Percentiles rank a stretch among this genome's conserved stretches.
These are phyloP conservation scores for Ammodytes dubius DNA, from an alignment of 2,113 vertebrate genomes.

Conservation along the genomic window DNA sequence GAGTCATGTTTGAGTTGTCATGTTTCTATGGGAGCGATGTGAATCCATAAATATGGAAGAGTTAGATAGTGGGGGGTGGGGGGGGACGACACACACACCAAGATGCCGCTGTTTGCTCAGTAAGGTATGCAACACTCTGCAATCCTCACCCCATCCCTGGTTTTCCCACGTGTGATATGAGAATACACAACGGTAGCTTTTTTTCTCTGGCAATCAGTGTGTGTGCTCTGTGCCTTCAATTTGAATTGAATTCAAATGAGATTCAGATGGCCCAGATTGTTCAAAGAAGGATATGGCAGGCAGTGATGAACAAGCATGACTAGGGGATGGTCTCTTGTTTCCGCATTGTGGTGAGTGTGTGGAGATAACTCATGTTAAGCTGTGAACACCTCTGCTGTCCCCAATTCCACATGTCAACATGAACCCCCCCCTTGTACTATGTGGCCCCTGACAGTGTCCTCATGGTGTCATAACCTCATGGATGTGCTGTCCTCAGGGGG, in stretches of 20 bases:
- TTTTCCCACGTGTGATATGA: constrained; percentile 57
- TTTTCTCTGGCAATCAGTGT: constrained; percentile 58
- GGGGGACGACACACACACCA: constrained; percentile 1
- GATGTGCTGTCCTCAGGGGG: not conserved
- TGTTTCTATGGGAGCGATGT: constrained; percentile 51
- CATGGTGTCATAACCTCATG: not conserved
- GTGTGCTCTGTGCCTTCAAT: constrained; percentile 72
- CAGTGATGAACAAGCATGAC: constrained; percentile 67
- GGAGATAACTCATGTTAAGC: constrained; percentile 45
- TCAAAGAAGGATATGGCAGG: constrained; percentile 65
- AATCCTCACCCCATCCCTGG: constrained; percentile 46
- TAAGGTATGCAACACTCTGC: constrained; percentile 64
- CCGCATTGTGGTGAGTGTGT: constrained; percentile 33
- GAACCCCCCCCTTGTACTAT: not conserved
- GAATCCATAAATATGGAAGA: constrained; percentile 60
- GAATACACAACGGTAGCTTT: constrained; percentile 54
- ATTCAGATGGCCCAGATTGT: constrained; percentile 81
- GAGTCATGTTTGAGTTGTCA: constrained; percentile 50
- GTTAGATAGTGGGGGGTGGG: not conserved
- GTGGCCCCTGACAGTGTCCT: constrained; percentile 6
- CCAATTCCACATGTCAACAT: constrained; percentile 23
- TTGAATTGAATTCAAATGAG: constrained; percentile 85
- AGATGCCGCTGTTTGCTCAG: constrained; percentile 66
- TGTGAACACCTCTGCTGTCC: constrained; percentile 21
- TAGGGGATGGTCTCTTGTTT: constrained; percentile 59